Evolutionary conservation across 1,140 invertebrate species (phyloP), one percentile per base, ranked within the genome.

Genomic region (Atta colombica): DNA sequence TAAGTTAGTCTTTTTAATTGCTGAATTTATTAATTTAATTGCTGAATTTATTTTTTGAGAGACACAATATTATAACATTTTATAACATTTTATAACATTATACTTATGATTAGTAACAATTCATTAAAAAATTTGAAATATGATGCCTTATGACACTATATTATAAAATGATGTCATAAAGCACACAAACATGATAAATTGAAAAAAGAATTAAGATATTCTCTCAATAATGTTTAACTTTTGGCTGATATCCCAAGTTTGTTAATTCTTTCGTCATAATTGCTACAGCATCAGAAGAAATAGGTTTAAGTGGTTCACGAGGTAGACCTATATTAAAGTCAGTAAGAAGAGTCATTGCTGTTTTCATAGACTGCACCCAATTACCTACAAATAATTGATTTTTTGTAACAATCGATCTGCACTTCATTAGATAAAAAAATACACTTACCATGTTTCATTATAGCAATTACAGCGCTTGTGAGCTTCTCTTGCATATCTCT

Each of bases 351-450:
- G 95, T 94, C 97, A 97, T 97, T 10, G 96, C 96, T 25, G 93
- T 93, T 93, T 97, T 97, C 97, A 97, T 97, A 55, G 96, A 96
- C n/a, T 96, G 95, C 0, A 97, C 96, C 96, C 96, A 97, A 49
- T 93, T 91, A 89, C 97, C 97, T 97, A 75, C 75, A 95, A 89
- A 87, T 31, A 45, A 74, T 74, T 18, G 49, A 60, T 25, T 39
- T 10, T 45, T 45, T 1, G 0, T 49, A 63, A 82, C 69, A 35
- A 51, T 45, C 2, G 10, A 45, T 45, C 39, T 60, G 60, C 14
- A 21, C 7, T 66, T 63, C 0, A 3, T 51, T 0, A 61, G 12
- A 87, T 0, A 0, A 7, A 28, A 18, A 88, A 78, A 51, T 63
- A 45, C 68, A 60, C 49, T 93, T 94, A 96, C 96, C 96, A 90